These are phyloP conservation scores for Smittia sp. DNA, from an alignment of 2,888 invertebrate genomes.

Conservation along the genomic window DNA sequence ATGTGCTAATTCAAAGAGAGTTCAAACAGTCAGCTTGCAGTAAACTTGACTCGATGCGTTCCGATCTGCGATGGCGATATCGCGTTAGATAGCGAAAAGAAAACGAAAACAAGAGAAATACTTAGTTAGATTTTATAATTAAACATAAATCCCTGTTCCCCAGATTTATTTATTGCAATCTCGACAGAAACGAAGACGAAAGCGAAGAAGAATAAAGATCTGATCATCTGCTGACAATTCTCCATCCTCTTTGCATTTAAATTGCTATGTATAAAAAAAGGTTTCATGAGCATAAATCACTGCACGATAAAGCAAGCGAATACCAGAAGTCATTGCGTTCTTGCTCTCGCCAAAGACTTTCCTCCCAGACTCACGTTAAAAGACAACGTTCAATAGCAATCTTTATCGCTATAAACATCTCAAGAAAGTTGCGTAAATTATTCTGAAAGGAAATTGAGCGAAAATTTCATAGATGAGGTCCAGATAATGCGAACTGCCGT, in stretches of 20 bases:
- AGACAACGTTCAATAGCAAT: too few relatives aligned
- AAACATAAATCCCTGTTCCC: background rate
- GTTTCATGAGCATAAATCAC: constrained; percentile 36
- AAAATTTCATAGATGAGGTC: too few relatives aligned
- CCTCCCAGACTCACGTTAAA: background rate
- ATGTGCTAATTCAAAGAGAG: background rate
- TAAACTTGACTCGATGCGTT: background rate
- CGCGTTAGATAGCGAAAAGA: constrained; percentile 20
- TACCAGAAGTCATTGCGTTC: constrained; percentile 25
- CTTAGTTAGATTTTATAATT: constrained; percentile 27
- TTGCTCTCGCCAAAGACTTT: background rate
- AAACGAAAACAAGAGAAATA: constrained; percentile 4
- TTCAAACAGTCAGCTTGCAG: background rate
- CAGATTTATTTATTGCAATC: background rate
- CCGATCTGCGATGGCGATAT: background rate
- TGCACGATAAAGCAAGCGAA: constrained; percentile 27
- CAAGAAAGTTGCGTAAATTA: too few relatives aligned
- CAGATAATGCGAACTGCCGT: too few relatives aligned
- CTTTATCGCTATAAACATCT: too few relatives aligned
- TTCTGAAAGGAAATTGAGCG: too few relatives aligned
- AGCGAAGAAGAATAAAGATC: background rate
- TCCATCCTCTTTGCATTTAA: constrained; percentile 11
- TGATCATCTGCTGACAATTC: constrained; percentile 18
- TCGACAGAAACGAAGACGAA: background rate
- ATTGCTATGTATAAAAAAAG: background rate